phyloP scores from a whole-genome alignment of 92 coral and sea anemone species.

The Parazoanthus atlanticus region DNA sequence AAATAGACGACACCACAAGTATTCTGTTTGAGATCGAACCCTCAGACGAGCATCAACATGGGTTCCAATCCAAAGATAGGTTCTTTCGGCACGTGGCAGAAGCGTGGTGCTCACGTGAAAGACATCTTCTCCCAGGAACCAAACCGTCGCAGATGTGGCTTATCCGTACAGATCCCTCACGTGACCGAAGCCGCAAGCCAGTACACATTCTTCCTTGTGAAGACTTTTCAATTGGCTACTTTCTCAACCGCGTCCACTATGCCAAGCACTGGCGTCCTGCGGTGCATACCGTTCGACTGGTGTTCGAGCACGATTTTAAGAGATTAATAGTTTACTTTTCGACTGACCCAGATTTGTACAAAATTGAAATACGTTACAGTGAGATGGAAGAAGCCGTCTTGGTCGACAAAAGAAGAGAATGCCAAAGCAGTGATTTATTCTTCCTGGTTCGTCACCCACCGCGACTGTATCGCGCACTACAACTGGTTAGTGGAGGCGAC shows the following conservation, averaged over 20 bases:
- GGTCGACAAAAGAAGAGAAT: slow-evolving; percentile 55
- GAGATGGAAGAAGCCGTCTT: slow-evolving; percentile 73
- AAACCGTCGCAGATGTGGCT: slow-evolving; percentile 63
- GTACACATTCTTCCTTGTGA: slow-evolving; percentile 77
- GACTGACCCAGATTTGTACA: slow-evolving; percentile 30
- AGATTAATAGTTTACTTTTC: slow-evolving; percentile 64
- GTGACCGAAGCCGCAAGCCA: slow-evolving; percentile 47
- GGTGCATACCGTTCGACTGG: slow-evolving; percentile 55
- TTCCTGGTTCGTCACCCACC: slow-evolving; percentile 61
- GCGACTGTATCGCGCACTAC: slow-evolving; percentile 57
- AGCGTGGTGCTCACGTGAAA: slow-evolving; percentile 75
- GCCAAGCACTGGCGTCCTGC: slow-evolving; percentile 79
- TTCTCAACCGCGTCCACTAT: slow-evolving; percentile 64
- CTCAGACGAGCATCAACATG: slow-evolving; percentile 31
- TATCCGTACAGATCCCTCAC: slow-evolving; percentile 47
- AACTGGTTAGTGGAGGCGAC: background rate
- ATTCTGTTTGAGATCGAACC: slow-evolving; percentile 57
- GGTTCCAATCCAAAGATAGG: slow-evolving; percentile 35
- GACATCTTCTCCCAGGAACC: slow-evolving; percentile 2
- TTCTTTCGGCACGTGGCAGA: slow-evolving; percentile 59
- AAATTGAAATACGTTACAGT: slow-evolving; percentile 76
- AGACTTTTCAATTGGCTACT: slow-evolving; percentile 73
- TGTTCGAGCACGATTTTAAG: slow-evolving; percentile 89
- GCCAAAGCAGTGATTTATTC: slow-evolving; percentile 29
- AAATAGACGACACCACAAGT: slow-evolving; percentile 11